phyloP scores from a whole-genome alignment of 2,797 vertebrate species.

The Sebastes vulpes region DNA sequence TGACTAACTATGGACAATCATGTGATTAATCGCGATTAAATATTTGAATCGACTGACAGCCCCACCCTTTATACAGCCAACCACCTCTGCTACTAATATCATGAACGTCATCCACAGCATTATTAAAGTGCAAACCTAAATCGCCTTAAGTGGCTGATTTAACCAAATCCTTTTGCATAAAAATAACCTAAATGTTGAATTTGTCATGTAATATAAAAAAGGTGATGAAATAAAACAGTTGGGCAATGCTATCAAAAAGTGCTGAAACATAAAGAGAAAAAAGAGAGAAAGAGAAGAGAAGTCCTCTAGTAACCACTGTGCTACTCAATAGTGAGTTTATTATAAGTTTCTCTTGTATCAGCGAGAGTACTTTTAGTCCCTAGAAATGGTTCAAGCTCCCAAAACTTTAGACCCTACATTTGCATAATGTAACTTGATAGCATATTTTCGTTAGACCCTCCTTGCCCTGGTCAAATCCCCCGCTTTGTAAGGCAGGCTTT shows the following conservation, averaged over 20 bases:
- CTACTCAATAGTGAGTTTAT: background rate
- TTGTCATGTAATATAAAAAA: background rate
- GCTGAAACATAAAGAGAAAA: background rate
- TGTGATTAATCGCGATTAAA: too few relatives aligned
- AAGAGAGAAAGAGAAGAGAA: background rate
- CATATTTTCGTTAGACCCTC: background rate
- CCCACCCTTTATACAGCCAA: background rate
- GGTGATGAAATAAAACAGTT: background rate
- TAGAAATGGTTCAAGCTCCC: background rate
- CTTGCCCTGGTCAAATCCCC: background rate
- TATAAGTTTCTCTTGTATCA: background rate
- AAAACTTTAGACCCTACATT: background rate
- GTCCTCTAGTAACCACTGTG: background rate
- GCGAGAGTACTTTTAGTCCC: background rate
- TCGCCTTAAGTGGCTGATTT: background rate
- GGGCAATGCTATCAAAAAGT: background rate
- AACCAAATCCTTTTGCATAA: background rate
- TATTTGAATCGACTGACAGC: too few relatives aligned
- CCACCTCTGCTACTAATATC: background rate
- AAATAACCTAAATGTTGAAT: background rate
- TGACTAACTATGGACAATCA: too few relatives aligned
- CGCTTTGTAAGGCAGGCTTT: background rate
- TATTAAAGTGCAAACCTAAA: background rate
- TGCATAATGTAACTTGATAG: background rate
- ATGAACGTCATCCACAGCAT: background rate